Conservation (phyloP, 1,140 invertebrate genomes). For the Bombus fervidus region DNA sequence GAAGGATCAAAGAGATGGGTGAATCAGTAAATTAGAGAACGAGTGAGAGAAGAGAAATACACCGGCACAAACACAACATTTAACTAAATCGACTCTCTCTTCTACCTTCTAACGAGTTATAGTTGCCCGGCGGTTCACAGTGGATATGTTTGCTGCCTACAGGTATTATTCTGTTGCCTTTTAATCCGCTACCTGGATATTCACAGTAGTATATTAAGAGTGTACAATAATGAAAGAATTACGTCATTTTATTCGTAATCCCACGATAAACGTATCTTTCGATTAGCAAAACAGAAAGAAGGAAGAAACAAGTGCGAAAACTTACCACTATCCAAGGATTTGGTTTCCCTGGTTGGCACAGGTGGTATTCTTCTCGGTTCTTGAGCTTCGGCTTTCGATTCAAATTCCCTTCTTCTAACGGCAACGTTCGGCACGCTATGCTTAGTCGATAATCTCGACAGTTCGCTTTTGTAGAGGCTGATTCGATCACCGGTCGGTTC, state of each 20-base stretch:
- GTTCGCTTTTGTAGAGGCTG: slow-evolving; percentile 88
- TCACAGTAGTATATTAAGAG: slow-evolving; percentile 55
- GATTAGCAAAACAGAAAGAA: background rate
- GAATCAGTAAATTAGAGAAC: no score
- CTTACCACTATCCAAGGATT: slow-evolving; percentile 77
- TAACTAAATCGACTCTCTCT: slow-evolving; percentile 18
- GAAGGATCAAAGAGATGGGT: no score
- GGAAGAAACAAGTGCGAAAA: background rate
- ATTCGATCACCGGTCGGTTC: slow-evolving; percentile 85
- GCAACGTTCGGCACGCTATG: slow-evolving; percentile 89
- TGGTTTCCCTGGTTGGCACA: slow-evolving; percentile 71
- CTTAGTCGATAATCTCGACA: slow-evolving; percentile 87
- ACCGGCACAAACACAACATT: slow-evolving; percentile 19
- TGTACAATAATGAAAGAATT: background rate
- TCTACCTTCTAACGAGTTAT: slow-evolving; percentile 79
- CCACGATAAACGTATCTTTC: background rate
- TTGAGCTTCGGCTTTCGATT: slow-evolving; percentile 82
- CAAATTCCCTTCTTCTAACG: slow-evolving; percentile 88
- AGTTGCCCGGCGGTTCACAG: slow-evolving; percentile 87
- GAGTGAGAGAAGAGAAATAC: background rate
- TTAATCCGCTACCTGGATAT: slow-evolving; percentile 81
- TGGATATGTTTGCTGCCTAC: slow-evolving; percentile 90
- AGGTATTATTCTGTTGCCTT: slow-evolving; percentile 89
- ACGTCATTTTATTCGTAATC: background rate
- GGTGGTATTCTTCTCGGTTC: slow-evolving; percentile 69